Conservation (phyloP, 2,888 invertebrate species). For the Plusia festucae region DNA sequence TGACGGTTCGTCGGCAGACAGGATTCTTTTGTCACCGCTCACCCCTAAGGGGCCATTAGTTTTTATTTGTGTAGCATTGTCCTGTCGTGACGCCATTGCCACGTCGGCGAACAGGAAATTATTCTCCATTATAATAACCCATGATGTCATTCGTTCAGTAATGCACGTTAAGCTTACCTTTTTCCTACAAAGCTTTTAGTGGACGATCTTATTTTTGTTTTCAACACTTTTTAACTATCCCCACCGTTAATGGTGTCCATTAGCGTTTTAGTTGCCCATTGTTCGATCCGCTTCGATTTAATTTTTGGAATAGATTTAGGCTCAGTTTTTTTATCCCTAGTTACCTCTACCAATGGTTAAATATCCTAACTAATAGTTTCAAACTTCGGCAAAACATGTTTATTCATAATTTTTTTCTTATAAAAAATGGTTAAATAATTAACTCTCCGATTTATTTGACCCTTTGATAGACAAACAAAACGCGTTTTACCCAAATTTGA, state of each 20-base stretch:
- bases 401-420: too few species aligned
- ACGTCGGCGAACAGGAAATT: conserved; percentile 75
- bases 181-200: conserved; percentile 68
- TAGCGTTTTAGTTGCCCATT: conserved; percentile 59
- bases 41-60: conserved; percentile 74
- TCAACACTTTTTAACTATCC: conserved; percentile 63
- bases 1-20: conserved; percentile 65
- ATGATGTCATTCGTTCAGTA: conserved; percentile 69
- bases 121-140: conserved; percentile 76
- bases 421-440: too few species aligned
- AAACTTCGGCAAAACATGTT: too few species aligned
- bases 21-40: conserved; percentile 74
- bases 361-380: too few species aligned
- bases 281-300: conserved; percentile 46
- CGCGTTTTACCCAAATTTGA: too few species aligned
- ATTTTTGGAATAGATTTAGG: conserved; percentile 37
- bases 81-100: conserved; percentile 67
- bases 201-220: conserved; percentile 59
- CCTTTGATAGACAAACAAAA: too few species aligned
- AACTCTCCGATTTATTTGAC: too few species aligned
- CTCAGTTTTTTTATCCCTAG: too few species aligned
- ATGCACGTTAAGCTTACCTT: conserved; percentile 66
- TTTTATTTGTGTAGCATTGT: conserved; percentile 82
- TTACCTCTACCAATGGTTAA: too few species aligned
- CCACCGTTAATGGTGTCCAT: conserved; percentile 65